Percentiles rank a stretch among this genome's conserved stretches.
phyloP scores from a whole-genome alignment of 2,797 vertebrate species.

The Phrynocephalus forsythii region DNA sequence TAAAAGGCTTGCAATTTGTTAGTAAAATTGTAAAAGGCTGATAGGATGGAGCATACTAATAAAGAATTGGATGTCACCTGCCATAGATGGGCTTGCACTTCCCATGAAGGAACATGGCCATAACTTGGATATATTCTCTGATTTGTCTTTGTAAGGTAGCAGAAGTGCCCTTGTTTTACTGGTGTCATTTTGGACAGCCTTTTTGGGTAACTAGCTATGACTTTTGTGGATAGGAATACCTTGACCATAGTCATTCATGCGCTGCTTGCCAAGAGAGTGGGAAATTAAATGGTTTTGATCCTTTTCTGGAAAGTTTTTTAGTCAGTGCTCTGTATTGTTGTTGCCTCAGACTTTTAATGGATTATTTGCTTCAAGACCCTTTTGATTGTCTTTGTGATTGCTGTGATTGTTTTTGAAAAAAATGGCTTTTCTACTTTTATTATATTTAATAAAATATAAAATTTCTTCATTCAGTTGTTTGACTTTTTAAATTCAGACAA shows the following conservation, averaged over 20 bases:
- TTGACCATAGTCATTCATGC: neutral
- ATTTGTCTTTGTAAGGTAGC: neutral
- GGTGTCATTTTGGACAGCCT: neutral
- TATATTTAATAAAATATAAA: no score
- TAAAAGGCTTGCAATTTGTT: slow-evolving; percentile 2
- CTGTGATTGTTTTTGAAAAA: no score
- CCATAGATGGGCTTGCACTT: neutral
- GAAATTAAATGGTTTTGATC: no score
- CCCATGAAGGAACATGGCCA: neutral
- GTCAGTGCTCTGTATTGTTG: no score
- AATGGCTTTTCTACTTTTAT: no score
- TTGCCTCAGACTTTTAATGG: no score
- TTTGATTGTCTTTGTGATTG: no score
- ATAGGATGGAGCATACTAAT: neutral
- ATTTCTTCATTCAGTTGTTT: no score
- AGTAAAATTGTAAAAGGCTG: neutral
- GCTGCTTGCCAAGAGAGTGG: neutral
- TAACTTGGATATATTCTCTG: no score
- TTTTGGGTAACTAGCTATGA: neutral
- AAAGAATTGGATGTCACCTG: neutral
- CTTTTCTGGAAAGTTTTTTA: no score
- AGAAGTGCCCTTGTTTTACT: neutral
- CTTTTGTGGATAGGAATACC: neutral
- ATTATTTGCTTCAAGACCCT: no score
- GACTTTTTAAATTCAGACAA: no score